Evolutionary conservation across 1,140 invertebrate species (phyloP).

Genomic region (Trichoplusia ni): DNA sequence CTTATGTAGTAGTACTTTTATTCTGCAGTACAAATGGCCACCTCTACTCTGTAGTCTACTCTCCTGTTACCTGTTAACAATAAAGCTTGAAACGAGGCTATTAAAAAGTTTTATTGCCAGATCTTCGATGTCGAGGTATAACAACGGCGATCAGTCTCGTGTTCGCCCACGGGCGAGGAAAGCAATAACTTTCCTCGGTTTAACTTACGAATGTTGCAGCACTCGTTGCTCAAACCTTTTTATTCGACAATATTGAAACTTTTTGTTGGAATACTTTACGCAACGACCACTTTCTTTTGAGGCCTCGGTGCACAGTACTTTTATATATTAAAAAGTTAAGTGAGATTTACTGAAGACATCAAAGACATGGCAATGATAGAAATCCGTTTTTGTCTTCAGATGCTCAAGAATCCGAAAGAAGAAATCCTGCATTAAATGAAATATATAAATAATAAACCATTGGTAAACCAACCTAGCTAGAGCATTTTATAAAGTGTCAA

Average conservation of each 20-base stretch:
- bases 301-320: not conserved
- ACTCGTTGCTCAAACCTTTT: constrained; percentile 1
- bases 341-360: too few relatives aligned
- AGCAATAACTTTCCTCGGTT: constrained; percentile 21
- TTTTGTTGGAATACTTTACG: constrained; percentile 12
- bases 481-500: too few relatives aligned
- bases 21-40: not conserved
- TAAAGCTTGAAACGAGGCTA: not conserved
- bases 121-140: not conserved
- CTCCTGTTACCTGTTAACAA: not conserved
- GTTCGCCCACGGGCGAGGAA: constrained; percentile 19
- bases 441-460: too few relatives aligned
- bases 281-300: constrained; percentile 16
- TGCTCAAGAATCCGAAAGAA: too few relatives aligned
- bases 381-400: too few relatives aligned
- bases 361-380: too few relatives aligned
- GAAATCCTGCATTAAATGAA: too few relatives aligned
- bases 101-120: constrained; percentile 15
- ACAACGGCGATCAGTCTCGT: not conserved
- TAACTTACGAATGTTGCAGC: constrained; percentile 7
- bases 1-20: too few relatives aligned
- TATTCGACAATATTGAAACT: not conserved
- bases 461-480: too few relatives aligned
- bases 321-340: not conserved
- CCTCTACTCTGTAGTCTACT: not conserved